A percentile compares a stretch with the other conserved stretches of the same genome.
These are phyloP conservation scores for Beaufortia kweichowensis DNA, from an alignment of 2,113 vertebrate genomes.

Conservation along the genomic window DNA sequence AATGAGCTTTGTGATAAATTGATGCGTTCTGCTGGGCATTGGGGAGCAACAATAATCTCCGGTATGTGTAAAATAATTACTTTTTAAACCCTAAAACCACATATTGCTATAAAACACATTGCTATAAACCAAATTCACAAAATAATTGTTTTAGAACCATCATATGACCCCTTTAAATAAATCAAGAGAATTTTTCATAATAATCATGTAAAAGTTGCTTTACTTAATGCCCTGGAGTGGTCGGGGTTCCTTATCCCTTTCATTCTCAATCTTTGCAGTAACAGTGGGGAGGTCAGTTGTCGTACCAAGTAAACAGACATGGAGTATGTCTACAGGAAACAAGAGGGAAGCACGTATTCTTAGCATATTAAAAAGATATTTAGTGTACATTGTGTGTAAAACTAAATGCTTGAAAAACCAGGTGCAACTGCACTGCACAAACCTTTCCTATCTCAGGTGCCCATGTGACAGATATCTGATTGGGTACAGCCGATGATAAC, in stretches of 20 bases:
- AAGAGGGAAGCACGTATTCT: slow-evolving; percentile 1
- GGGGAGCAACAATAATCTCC: too few relatives aligned
- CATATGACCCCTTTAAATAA: too few relatives aligned
- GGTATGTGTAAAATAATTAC: too few relatives aligned
- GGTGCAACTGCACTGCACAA: background rate
- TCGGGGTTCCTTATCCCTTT: slow-evolving; percentile 98
- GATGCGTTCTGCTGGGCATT: too few relatives aligned
- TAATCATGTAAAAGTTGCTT: background rate
- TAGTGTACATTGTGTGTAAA: too few relatives aligned
- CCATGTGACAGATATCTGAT: slow-evolving; percentile 97
- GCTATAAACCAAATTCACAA: too few relatives aligned
- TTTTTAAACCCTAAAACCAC: too few relatives aligned
- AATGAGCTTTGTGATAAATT: too few relatives aligned
- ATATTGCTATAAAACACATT: too few relatives aligned
- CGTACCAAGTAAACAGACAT: slow-evolving; percentile 96
- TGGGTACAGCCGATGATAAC: slow-evolving; percentile 92
- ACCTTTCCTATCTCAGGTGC: slow-evolving; percentile 97
- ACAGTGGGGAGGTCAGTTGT: slow-evolving; percentile 91
- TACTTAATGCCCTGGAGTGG: slow-evolving; percentile 97
- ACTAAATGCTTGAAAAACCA: background rate
- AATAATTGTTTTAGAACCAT: too few relatives aligned
- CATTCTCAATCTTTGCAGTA: slow-evolving; percentile 93
- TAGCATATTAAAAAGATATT: too few relatives aligned
- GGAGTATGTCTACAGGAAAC: slow-evolving; percentile 86
- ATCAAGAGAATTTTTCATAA: background rate